Conservation (phyloP, 2,113 vertebrate species). For the Cricetomys ansorgei region DNA sequence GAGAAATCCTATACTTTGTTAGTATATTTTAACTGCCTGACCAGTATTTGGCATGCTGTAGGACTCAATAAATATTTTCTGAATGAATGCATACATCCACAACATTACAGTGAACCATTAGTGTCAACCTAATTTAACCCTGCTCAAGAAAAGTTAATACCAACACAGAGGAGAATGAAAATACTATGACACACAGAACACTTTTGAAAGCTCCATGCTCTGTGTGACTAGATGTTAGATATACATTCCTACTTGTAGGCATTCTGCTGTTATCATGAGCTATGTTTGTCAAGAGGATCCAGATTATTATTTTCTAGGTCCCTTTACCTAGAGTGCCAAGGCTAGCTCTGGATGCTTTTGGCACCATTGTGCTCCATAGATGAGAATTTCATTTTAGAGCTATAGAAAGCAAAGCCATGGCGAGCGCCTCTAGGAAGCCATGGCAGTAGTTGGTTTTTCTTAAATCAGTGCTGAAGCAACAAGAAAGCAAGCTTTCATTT, state of each 20-base stretch:
- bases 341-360: constrained; percentile 18
- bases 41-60: background rate
- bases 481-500: constrained; percentile 28
- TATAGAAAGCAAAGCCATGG: background rate
- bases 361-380: background rate
- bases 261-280: background rate
- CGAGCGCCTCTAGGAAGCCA: background rate
- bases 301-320: background rate
- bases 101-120: background rate
- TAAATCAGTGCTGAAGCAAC: background rate
- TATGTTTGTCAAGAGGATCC: background rate
- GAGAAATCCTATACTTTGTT: background rate
- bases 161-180: background rate
- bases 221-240: background rate
- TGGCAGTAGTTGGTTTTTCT: background rate
- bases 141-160: background rate
- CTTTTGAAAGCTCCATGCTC: background rate
- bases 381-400: constrained; percentile 50
- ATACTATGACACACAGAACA: background rate
- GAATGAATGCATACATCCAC: background rate
- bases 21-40: background rate
- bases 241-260: background rate
- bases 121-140: background rate
- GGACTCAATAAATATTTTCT: background rate
- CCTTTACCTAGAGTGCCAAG: background rate